Percentiles rank a stretch among this genome's conserved stretches.
Conservation (phyloP, 2,113 vertebrate species). For the Etheostoma cragini region DNA sequence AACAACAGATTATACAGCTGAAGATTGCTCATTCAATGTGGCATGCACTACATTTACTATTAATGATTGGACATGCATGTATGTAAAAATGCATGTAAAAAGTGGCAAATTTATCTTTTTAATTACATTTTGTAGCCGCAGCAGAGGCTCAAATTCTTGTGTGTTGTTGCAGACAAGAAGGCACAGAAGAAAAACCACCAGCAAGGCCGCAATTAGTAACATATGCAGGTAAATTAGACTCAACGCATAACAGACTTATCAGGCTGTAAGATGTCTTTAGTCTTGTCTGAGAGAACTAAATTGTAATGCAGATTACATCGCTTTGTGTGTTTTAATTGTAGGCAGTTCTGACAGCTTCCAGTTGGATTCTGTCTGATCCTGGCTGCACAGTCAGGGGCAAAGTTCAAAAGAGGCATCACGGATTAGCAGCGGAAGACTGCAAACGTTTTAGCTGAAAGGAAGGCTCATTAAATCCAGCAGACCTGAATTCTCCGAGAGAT, state of each 20-base stretch:
- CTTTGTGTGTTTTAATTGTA: slow-evolving; percentile 9
- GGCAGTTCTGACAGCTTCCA: background rate
- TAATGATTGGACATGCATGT: too few relatives aligned
- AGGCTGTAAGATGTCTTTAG: slow-evolving; percentile 8
- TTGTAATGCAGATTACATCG: slow-evolving; percentile 18
- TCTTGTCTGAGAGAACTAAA: slow-evolving; percentile 7
- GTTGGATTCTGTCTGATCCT: slow-evolving; percentile 24
- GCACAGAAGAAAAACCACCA: background rate
- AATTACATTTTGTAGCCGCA: background rate
- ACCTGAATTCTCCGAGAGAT: background rate
- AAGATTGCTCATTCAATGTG: too few relatives aligned
- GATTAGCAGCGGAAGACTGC: slow-evolving; percentile 25
- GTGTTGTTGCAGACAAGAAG: background rate
- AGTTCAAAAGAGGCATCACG: slow-evolving; percentile 16
- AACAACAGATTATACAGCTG: too few relatives aligned
- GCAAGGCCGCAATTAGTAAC: slow-evolving; percentile 46
- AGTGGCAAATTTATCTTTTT: background rate
- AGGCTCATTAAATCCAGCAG: slow-evolving; percentile 25
- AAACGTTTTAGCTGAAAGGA: background rate
- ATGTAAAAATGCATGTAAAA: too few relatives aligned
- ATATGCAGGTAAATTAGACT: slow-evolving; percentile 44
- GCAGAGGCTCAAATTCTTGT: background rate
- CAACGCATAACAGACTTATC: slow-evolving; percentile 41
- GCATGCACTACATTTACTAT: too few relatives aligned
- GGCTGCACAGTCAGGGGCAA: background rate